phyloP scores from a whole-genome alignment of 1,140 invertebrate genomes.

The Leptoteleia sp. region DNA sequence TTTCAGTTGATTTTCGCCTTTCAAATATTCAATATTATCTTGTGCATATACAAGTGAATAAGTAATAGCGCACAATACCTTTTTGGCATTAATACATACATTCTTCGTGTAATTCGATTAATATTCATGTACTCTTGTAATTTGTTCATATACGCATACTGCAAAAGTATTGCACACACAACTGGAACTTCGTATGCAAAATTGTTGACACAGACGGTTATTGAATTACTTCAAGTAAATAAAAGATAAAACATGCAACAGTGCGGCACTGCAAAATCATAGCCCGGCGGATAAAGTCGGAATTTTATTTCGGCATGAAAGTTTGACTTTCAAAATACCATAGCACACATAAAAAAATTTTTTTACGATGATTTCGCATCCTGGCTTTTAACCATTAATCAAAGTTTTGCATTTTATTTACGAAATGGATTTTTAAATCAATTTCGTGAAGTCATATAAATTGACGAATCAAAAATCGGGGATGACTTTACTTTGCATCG shows the following conservation, averaged over 20 bases:
- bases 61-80: not conserved
- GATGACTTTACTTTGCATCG: not conserved
- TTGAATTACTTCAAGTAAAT: conserved; percentile 30
- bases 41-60: conserved; percentile 12
- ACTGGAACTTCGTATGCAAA: conserved; percentile 2
- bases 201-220: conserved; percentile 20
- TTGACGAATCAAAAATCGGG: too few relatives aligned
- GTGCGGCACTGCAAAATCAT: not conserved
- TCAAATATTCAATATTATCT: conserved; percentile 15
- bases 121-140: conserved; percentile 32
- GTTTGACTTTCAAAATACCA: not conserved
- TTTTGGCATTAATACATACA: conserved; percentile 25
- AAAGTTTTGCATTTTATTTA: not conserved
- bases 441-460: not conserved
- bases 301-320: not conserved
- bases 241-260: conserved; percentile 8
- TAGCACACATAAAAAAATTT: not conserved
- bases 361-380: too few relatives aligned
- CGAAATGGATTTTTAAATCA: conserved; percentile 1
- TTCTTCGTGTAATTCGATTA: conserved; percentile 26
- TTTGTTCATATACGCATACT: conserved; percentile 21
- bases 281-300: not conserved
- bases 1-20: not conserved
- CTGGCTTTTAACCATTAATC: too few relatives aligned
- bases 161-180: conserved; percentile 18